These are phyloP conservation scores for Aspidapion aeneum DNA, from an alignment of 2,888 invertebrate species.

Conservation along the genomic window DNA sequence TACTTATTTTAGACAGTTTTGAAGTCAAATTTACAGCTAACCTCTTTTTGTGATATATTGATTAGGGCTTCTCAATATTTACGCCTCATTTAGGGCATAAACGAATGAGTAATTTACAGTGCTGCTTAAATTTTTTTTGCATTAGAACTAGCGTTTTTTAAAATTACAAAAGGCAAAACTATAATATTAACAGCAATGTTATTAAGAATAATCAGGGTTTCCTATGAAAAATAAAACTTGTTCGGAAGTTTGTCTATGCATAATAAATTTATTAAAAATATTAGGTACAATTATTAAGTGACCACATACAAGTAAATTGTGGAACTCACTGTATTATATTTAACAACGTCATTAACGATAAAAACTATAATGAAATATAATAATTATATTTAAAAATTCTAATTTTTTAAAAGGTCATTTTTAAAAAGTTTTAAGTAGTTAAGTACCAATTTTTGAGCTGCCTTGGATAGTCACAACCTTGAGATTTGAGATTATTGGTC, in stretches of 20 bases:
- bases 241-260: neutral
- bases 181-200: too few relatives aligned
- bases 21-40: too few relatives aligned
- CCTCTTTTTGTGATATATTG: too few relatives aligned
- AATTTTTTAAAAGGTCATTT: neutral
- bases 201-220: too few relatives aligned
- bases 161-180: too few relatives aligned
- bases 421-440: neutral
- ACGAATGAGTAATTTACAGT: too few relatives aligned
- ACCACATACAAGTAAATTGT: slow-evolving; percentile 39
- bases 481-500: neutral
- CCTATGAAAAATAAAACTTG: too few relatives aligned
- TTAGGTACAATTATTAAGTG: slow-evolving; percentile 45
- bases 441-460: too few relatives aligned
- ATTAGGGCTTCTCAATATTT: neutral
- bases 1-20: too few relatives aligned
- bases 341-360: slow-evolving; percentile 31
- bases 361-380: slow-evolving; percentile 27
- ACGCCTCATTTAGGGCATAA: neutral
- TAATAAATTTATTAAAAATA: slow-evolving; percentile 44
- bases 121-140: too few relatives aligned
- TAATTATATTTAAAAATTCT: neutral
- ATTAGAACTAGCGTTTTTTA: too few relatives aligned
- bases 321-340: slow-evolving; percentile 31
- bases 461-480: neutral